Base-by-base conservation (phyloP, 2,113 vertebrate species). In the Equus przewalskii region DNA sequence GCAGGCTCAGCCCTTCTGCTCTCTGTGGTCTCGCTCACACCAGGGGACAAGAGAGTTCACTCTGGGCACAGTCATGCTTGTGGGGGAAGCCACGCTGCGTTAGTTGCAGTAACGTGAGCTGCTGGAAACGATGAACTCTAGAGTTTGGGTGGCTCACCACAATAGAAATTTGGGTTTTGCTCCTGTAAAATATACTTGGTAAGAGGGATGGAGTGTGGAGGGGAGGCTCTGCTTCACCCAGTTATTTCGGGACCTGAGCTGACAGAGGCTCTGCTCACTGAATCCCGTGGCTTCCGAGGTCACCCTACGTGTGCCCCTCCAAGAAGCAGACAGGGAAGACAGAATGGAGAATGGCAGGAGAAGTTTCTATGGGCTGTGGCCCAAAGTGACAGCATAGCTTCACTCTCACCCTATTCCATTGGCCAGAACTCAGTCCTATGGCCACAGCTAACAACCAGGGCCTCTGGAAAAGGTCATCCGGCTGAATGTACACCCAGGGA, bases 51-150 rank as follows among this genome's bases (percentile, higher is more conserved):
- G 36, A 28, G 44, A 24, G 62, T 36, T 30, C 36, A 24, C 15
- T 33, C 36, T 24, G 22, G 75, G 51, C 1, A 0, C 4, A 46
- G 44, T 41, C 41, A 33, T 10, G 3, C 1, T 30, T 0, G 0
- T 18, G 0, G 24, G 6, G 22, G 18, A n/a, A 81, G 4, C 51
- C 14, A 1, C 56, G 16, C 6, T 67, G 36, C 6, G 1, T 72
- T 56, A 70, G 21, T 30, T 26, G 62, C 7, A 33, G 46, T 30
- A 62, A 65, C 0, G 0, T 18, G 49, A 67, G 9, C 33, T n/a
- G 14, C 10, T 41, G 0, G 36, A 33, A 54, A 22, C 0, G 7
- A 30, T n/a, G 46, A 51, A 62, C 36, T 83, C 70, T 76, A 33
- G 33, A 28, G 41, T 18, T 28, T 46, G 12, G 65, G 14, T 7